phyloP scores from a whole-genome alignment of 2,797 vertebrate genomes.

The Microcaecilia unicolor region DNA sequence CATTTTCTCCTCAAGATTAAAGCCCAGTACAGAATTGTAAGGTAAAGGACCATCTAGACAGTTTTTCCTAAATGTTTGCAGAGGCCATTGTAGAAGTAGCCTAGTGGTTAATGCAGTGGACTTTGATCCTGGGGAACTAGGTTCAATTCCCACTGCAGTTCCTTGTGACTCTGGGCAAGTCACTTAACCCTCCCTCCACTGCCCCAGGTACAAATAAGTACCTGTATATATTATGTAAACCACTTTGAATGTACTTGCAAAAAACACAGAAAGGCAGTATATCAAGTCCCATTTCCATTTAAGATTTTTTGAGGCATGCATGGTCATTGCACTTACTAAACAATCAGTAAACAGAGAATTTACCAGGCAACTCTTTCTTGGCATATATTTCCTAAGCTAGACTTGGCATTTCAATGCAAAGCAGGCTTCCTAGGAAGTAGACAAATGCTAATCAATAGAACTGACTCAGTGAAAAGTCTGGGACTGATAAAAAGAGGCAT shows the following conservation, averaged over 20 bases:
- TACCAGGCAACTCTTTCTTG: conserved; percentile 27
- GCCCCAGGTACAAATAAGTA: too few species aligned
- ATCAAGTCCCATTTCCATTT: too few species aligned
- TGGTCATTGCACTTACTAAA: conserved; percentile 32
- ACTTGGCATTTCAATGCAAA: conserved; percentile 37
- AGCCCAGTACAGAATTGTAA: conserved; percentile 8
- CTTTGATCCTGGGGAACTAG: too few species aligned
- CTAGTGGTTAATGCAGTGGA: conserved; percentile 26
- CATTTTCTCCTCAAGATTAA: conserved; percentile 2
- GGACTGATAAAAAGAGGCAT: conserved; percentile 38
- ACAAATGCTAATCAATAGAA: conserved; percentile 39
- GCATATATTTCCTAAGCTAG: conserved; percentile 19
- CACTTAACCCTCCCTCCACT: too few species aligned
- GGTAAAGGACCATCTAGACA: neutral
- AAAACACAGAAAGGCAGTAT: too few species aligned
- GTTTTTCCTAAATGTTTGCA: conserved; percentile 14
- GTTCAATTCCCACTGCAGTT: too few species aligned
- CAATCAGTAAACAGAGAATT: conserved; percentile 39
- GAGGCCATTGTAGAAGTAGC: conserved; percentile 17
- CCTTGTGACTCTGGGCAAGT: too few species aligned
- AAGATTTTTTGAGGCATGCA: conserved; percentile 16
- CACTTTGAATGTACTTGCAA: too few species aligned
- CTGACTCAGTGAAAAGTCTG: conserved; percentile 43
- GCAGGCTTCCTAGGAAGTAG: conserved; percentile 30
- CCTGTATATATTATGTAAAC: too few species aligned